Evolutionary conservation across 1,140 invertebrate genomes (phyloP).

Genomic region (Ericerus pela): DNA sequence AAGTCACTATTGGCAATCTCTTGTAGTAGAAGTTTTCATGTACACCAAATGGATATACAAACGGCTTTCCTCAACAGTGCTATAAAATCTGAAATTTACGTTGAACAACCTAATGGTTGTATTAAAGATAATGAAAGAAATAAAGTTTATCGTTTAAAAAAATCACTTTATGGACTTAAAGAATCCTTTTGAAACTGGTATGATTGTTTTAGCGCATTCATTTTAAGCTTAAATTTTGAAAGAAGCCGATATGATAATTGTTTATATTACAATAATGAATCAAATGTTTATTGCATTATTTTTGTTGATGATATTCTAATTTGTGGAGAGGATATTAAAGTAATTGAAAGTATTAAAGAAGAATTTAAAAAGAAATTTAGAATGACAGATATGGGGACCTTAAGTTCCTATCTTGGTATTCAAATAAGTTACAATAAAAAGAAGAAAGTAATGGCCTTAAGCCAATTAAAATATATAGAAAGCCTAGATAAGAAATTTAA

Average conservation of each 20-base stretch:
- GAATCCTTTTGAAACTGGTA: slow-evolving; percentile 6
- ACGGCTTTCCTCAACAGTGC: slow-evolving; percentile 13
- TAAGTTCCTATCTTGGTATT: slow-evolving; percentile 3
- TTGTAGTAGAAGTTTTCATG: neutral
- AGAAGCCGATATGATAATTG: slow-evolving; percentile 2
- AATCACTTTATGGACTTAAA: slow-evolving; percentile 14
- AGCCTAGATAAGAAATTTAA: neutral
- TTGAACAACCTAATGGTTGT: slow-evolving; percentile 16
- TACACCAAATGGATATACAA: slow-evolving; percentile 14
- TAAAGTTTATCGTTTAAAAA: slow-evolving; percentile 8
- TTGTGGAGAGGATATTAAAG: neutral
- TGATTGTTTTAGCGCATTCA: neutral
- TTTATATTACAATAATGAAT: neutral
- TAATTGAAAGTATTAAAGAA: neutral
- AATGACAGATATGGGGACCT: neutral
- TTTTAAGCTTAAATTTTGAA: neutral
- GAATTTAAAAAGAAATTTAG: slow-evolving; percentile 7
- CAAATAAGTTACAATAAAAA: neutral
- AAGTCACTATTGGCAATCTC: neutral
- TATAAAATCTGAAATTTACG: slow-evolving; percentile 3
- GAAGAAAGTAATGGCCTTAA: neutral
- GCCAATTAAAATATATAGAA: neutral
- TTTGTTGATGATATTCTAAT: slow-evolving; percentile 13
- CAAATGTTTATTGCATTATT: neutral
- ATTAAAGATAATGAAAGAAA: neutral